Base-by-base conservation (phyloP, 2,113 vertebrate genomes). In the Gopherus flavomarginatus region DNA sequence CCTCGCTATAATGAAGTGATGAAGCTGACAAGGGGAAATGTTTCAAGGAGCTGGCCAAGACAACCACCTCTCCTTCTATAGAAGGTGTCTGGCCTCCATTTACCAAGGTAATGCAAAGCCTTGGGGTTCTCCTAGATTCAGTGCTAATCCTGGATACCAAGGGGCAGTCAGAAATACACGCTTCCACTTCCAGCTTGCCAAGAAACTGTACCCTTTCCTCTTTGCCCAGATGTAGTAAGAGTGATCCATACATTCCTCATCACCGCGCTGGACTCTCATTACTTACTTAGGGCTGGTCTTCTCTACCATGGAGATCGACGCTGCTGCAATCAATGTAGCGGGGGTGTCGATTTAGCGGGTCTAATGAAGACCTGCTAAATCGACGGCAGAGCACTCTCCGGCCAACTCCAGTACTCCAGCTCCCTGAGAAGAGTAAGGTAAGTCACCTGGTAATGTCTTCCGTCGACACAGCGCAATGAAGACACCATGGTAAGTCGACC, bases 101-200 rank as follows among this genome's bases (percentile, higher is more conserved):
- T 95, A 90, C 92, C 26, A 91, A 77, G 90, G 54, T 11, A 8
- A 47, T 96, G 0, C 13, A 21, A 31, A 38, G 65, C 35, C n/a
- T 72, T 21, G 7, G 27, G 54, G 85, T 83, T 84, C 11, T 86
- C 49, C 81, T 80, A 50, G 62, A n/a, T 92, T 94, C 80, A 86
- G 21, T 42, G 87, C 47, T 90, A 94, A 56, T 82, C 65, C 75
- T 95, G 94, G 47, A 82, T 84, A 49, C 87, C 52, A 85, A 77
- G 92, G 81, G 93, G 87, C 82, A 81, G 53, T 56, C 75, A 87
- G 94, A 94, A 94, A 91, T 97, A 88, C 95, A 91, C 95, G 94
- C 26, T 96, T 95, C 47, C 91, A 0, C 86, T 88, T 93, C 65
- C 87, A 21, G 27, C 75, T 88, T 47, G 91, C 90, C 19, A 82